These are phyloP conservation scores for Drepanosiphum platanoidis DNA, from an alignment of 2,888 invertebrate genomes.

Conservation along the genomic window DNA sequence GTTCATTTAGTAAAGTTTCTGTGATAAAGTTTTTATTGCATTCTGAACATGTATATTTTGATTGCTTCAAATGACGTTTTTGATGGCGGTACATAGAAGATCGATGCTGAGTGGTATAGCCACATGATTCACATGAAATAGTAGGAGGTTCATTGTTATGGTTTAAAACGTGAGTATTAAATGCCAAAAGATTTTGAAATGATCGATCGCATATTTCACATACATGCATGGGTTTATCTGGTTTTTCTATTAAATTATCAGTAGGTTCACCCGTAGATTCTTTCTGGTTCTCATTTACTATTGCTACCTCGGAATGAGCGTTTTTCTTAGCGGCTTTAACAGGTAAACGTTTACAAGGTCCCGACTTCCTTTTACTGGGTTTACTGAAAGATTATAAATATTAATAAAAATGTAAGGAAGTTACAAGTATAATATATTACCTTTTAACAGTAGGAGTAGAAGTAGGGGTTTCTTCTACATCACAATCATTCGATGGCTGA, in stretches of 20 bases:
- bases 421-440: conserved; percentile 1
- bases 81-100: conserved; percentile 71
- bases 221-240: conserved; percentile 63
- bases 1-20: conserved; percentile 69
- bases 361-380: conserved; percentile 56
- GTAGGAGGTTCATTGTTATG: conserved; percentile 62
- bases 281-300: neutral
- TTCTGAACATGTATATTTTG: conserved; percentile 67
- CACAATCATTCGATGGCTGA: conserved; percentile 43
- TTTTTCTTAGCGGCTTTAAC: conserved; percentile 53
- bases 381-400: conserved; percentile 5
- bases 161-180: conserved; percentile 60
- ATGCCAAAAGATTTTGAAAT: conserved; percentile 63
- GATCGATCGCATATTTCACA: conserved; percentile 64
- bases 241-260: conserved; percentile 22
- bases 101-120: conserved; percentile 68
- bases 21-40: conserved; percentile 67
- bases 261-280: neutral
- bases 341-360: conserved; percentile 55
- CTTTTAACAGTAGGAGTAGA: neutral
- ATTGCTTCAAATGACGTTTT: conserved; percentile 72
- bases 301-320: neutral
- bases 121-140: conserved; percentile 65
- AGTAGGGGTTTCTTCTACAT: neutral
- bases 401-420: neutral